Conservation (phyloP, 2,888 invertebrate genomes). For the Rhamphomyia laevipes region DNA sequence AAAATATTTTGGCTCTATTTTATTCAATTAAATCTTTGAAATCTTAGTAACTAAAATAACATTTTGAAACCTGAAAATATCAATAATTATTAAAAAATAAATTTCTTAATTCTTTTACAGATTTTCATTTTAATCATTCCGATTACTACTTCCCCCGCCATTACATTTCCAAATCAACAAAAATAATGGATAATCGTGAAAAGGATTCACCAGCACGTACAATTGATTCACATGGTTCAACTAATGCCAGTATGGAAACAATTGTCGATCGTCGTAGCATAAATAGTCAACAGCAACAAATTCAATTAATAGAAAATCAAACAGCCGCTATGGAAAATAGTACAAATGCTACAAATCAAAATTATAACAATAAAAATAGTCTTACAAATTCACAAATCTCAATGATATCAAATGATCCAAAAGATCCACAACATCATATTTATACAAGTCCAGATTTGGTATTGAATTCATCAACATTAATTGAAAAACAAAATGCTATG, state of each 20-base stretch:
- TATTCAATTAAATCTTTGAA: too few relatives aligned
- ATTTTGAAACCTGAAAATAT: neutral
- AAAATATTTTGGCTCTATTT: too few relatives aligned
- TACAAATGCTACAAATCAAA: slow-evolving; percentile 27
- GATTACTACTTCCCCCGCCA: too few relatives aligned
- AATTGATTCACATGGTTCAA: slow-evolving; percentile 34
- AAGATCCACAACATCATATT: slow-evolving; percentile 33
- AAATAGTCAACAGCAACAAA: neutral
- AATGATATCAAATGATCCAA: slow-evolving; percentile 23
- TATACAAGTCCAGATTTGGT: slow-evolving; percentile 35
- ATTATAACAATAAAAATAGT: slow-evolving; percentile 22
- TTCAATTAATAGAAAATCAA: slow-evolving; percentile 17
- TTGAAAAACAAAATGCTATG: slow-evolving; percentile 1
- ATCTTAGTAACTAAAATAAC: too few relatives aligned
- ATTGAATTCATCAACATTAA: neutral
- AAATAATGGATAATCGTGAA: neutral
- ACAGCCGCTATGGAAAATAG: slow-evolving; percentile 25
- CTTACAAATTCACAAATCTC: slow-evolving; percentile 33
- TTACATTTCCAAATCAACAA: too few relatives aligned
- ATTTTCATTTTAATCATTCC: too few relatives aligned
- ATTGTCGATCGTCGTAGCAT: slow-evolving; percentile 29
- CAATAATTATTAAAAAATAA: too few relatives aligned
- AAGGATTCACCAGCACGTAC: slow-evolving; percentile 33
- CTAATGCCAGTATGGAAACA: slow-evolving; percentile 33
- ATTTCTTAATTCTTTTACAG: too few relatives aligned